Percentiles rank a stretch among this genome's conserved stretches.
These are phyloP conservation scores for Omphaloscelis lunosa DNA, from an alignment of 2,888 invertebrate genomes.

Conservation along the genomic window DNA sequence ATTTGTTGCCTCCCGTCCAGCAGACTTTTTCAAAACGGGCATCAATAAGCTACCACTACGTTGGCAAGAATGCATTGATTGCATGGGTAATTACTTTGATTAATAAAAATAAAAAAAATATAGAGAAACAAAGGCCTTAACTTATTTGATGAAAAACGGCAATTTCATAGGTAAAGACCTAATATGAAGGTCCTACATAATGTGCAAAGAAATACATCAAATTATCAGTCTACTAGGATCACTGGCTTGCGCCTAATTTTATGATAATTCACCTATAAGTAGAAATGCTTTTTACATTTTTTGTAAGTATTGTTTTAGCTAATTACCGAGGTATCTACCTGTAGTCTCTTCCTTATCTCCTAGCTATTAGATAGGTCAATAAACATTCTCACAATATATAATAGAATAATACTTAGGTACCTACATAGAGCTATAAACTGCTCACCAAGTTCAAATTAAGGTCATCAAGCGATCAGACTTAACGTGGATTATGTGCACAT, in stretches of 20 bases:
- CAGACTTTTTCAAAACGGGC: too few relatives aligned
- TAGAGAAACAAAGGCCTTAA: too few relatives aligned
- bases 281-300: neutral
- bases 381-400: too few relatives aligned
- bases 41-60: too few relatives aligned
- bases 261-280: neutral
- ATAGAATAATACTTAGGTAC: neutral
- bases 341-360: too few relatives aligned
- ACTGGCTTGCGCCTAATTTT: neutral
- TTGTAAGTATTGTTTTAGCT: neutral
- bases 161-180: too few relatives aligned
- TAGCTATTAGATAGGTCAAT: too few relatives aligned
- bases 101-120: too few relatives aligned
- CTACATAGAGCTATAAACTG: neutral
- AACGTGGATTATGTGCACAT: slow-evolving; percentile 24
- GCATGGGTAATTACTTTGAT: too few relatives aligned
- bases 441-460: slow-evolving; percentile 49
- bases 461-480: slow-evolving; percentile 37
- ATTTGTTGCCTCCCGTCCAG: too few relatives aligned
- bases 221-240: neutral
- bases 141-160: too few relatives aligned
- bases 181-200: neutral
- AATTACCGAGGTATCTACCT: neutral
- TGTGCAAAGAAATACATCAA: neutral
- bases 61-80: too few relatives aligned